Base-by-base conservation (phyloP, 2,888 invertebrate genomes). In the Apamea anceps region DNA sequence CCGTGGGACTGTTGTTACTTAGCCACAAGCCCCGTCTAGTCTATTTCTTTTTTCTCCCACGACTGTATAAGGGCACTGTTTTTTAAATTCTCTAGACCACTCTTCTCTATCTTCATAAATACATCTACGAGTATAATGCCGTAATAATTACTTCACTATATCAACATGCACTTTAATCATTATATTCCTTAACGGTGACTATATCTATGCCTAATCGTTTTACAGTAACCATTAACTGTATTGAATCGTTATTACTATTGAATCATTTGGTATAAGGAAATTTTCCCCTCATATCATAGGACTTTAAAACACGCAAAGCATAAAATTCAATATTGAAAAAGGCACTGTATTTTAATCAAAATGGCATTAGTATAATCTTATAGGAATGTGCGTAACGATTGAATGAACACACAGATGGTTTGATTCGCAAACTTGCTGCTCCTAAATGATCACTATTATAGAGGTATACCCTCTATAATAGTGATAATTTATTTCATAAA, bases 291-390 rank as follows among this genome's bases (percentile, higher is more conserved):
- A 90, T 87, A 89, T 90, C 88, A 91, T 89, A 91, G 92, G 92
- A 93, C 91, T 93, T 92, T 86, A 90, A 93, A 94, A 90, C 90
- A 91, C 91, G 90, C 91, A 90, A 93, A 93, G 93, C 95, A 93
- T 93, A 92, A 95, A 95, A 95, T 95, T 95, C 94, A 95, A 96
- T 96, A 96, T 95, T 94, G 94, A 94, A 95, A 95, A 95, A 94
- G 93, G 94, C 93, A 93, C 93, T 96, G 95, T 94, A 95, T 96
- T 96, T 96, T 96, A 96, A 96, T 96, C 96, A 96, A 96, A 96
- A 94, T 91, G 95, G 96, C 92, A 96, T 96, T 96, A 96, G 95
- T 94, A 92, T 96, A 96, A 96, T 96, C 96, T 95, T 92, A 91
- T 94, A 93, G 94, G 95, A 96, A 96, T 96, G 95, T 93, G 93